Conservation (phyloP, 2,888 invertebrate genomes). For the Drosophila atripex region DNA sequence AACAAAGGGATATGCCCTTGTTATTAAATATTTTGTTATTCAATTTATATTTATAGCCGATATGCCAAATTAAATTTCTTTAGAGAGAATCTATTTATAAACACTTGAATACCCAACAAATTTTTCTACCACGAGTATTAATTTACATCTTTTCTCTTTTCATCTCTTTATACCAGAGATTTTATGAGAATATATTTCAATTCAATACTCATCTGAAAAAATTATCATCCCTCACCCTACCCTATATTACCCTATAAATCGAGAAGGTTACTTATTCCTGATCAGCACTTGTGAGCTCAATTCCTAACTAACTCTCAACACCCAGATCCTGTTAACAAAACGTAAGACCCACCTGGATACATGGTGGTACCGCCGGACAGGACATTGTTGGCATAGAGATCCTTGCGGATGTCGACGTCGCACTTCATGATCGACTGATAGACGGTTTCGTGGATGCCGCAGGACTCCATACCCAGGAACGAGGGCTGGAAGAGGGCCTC, state of each 20-base stretch:
- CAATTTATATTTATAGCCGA: background rate
- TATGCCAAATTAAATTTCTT: background rate
- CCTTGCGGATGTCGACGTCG: conserved; percentile 97
- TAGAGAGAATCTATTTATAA: background rate
- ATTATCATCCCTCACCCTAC: too few relatives aligned
- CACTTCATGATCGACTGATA: conserved; percentile 99
- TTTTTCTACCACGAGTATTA: too few relatives aligned
- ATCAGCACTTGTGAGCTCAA: too few relatives aligned
- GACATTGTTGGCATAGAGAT: conserved; percentile 96
- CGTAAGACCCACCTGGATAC: conserved; percentile 87
- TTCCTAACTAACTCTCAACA: too few relatives aligned
- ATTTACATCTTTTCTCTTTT: too few relatives aligned
- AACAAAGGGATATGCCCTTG: background rate
- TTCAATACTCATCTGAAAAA: too few relatives aligned
- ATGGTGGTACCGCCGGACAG: conserved; percentile 95
- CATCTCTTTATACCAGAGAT: too few relatives aligned
- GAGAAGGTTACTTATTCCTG: too few relatives aligned
- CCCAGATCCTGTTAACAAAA: background rate
- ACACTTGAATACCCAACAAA: too few relatives aligned
- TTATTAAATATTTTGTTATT: background rate
- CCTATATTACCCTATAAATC: too few relatives aligned
- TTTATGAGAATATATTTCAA: too few relatives aligned
- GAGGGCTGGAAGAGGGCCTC: conserved; percentile 97
- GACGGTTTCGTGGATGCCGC: conserved; percentile 96
- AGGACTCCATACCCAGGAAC: conserved; percentile 92